Conservation (phyloP, 2,113 vertebrate genomes). For the Sinocyclocheilus anophthalmus region DNA sequence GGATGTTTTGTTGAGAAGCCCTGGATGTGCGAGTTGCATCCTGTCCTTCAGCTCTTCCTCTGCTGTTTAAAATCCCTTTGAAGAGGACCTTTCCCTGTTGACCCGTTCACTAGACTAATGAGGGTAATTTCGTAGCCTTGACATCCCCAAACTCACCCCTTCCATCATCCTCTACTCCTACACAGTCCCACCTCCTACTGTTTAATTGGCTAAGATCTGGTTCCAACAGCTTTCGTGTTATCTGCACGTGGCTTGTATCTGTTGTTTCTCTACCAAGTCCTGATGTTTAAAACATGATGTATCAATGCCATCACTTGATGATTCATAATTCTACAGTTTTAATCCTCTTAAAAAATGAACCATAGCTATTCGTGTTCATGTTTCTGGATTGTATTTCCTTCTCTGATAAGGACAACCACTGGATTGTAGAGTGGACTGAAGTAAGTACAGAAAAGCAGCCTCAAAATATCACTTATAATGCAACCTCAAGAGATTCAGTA, state of each 20-base stretch:
- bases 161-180: constrained; percentile 28
- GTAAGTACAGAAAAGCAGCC: no score
- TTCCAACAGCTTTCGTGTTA: constrained; percentile 32
- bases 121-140: constrained; percentile 51
- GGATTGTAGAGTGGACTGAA: background rate
- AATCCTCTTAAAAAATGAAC: background rate
- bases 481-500: constrained; percentile 17
- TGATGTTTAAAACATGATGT: background rate
- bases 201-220: constrained; percentile 51
- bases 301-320: background rate
- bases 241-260: background rate
- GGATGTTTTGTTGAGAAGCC: background rate
- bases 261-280: background rate
- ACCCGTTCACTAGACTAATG: constrained; percentile 55
- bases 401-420: background rate
- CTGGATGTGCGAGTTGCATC: background rate
- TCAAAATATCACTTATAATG: constrained; percentile 1
- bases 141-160: constrained; percentile 16
- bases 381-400: background rate
- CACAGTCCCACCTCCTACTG: constrained; percentile 25
- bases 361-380: background rate
- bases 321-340: background rate
- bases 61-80: constrained; percentile 35
- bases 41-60: background rate
- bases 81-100: constrained; percentile 52